Evolutionary conservation across 2,888 invertebrate genomes (phyloP), one percentile per base, ranked within the genome.

Genomic region (Pseudococcus jackbeardsleyi): DNA sequence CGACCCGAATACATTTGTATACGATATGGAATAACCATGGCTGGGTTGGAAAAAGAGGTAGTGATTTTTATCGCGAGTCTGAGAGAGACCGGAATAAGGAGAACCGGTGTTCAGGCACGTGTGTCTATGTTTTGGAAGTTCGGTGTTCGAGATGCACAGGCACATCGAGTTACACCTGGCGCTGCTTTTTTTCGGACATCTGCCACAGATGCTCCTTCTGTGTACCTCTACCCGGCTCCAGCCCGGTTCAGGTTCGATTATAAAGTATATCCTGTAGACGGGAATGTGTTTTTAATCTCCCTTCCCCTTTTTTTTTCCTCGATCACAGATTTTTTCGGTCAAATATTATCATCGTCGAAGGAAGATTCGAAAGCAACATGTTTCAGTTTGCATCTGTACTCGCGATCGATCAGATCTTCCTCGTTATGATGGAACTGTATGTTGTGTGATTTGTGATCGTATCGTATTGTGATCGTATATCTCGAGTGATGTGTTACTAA

Each of bases 41-140:
- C n/a, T 17, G 42, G 2, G 39, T n/a, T 68, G 64, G 22, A 33
- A 26, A 54, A 59, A 59, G 64, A 68, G 3, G 86, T 17, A 39
- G 39, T 50, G 85, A 86, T 54, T 54, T 54, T n/a, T 39, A 64
- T 33, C 86, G 46, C 17, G 33, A 17, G 54, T 17, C 3, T 33
- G 85, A 85, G 85, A 50, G 26, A 54, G 59, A 68, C n/a, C 42
- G 59, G 15, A 46, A 33, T 39, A 46, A 46, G 33, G 42, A 26
- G 50, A 88, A 88, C 88, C 88, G 88, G 88, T 88, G 88, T 88
- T 88, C 79, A 39, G 82, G 88, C 88, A 88, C 88, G 88, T 88
- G 88, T 88, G 82, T 88, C 88, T 85, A 54, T 54, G 39, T 82
- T 82, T 46, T 82, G 79, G 79, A 79, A 82, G 42, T 42, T 64